These are phyloP conservation scores for Melanotaenia duboulayi DNA, from an alignment of 2,113 vertebrate genomes.

Conservation along the genomic window DNA sequence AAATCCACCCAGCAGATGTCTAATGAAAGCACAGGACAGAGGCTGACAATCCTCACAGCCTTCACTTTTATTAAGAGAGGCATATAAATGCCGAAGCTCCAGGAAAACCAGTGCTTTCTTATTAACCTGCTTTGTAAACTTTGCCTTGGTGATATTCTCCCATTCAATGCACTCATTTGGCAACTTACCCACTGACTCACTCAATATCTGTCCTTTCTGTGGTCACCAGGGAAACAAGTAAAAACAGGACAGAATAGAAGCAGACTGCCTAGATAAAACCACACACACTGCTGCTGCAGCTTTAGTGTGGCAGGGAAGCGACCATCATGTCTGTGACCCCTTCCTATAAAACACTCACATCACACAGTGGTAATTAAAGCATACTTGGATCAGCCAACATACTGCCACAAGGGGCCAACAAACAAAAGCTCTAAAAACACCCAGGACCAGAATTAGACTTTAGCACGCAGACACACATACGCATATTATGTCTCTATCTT, in stretches of 20 bases:
- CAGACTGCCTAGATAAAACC: slow-evolving; percentile 36
- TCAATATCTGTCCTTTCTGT: slow-evolving; percentile 4
- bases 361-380: slow-evolving; percentile 61
- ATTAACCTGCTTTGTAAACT: slow-evolving; percentile 56
- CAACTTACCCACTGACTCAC: slow-evolving; percentile 14
- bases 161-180: slow-evolving; percentile 22
- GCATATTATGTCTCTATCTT: background rate
- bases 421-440: slow-evolving; percentile 61
- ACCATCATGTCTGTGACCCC: slow-evolving; percentile 60
- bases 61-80: slow-evolving; percentile 62
- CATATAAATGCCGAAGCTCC: slow-evolving; percentile 45
- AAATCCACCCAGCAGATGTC: slow-evolving; percentile 70
- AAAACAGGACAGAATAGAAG: slow-evolving; percentile 45
- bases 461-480: slow-evolving; percentile 11
- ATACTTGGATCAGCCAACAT: slow-evolving; percentile 31
- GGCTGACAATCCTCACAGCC: slow-evolving; percentile 48
- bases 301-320: slow-evolving; percentile 57
- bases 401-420: slow-evolving; percentile 39
- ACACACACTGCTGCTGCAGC: slow-evolving; percentile 21
- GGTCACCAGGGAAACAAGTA: slow-evolving; percentile 39
- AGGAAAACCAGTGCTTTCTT: slow-evolving; percentile 27
- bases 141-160: slow-evolving; percentile 40
- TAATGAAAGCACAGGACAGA: slow-evolving; percentile 49
- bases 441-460: slow-evolving; percentile 31
- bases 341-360: slow-evolving; percentile 55